phyloP scores from a whole-genome alignment of 2,797 vertebrate genomes.

The Tamandua tetradactyla region DNA sequence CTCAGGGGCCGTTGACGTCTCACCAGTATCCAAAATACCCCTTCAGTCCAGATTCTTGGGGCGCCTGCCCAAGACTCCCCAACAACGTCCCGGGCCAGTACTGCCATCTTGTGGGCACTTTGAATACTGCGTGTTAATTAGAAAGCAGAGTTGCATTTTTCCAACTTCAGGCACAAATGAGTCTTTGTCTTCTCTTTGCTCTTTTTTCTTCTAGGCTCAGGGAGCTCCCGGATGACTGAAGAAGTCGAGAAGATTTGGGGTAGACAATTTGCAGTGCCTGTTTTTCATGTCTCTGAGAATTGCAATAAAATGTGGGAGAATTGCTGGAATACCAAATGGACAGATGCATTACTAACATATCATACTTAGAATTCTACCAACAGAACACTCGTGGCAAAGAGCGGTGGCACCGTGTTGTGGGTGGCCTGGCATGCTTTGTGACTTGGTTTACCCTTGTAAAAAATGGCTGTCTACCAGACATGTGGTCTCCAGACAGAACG shows the following conservation, averaged over 20 bases:
- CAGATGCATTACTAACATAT: background rate
- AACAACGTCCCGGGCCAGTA: background rate
- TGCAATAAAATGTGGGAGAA: slow-evolving; percentile 7
- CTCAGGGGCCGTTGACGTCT: background rate
- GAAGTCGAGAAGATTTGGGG: background rate
- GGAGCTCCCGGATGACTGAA: background rate
- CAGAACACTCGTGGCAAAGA: background rate
- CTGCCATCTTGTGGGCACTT: slow-evolving; percentile 64
- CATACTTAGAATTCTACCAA: background rate
- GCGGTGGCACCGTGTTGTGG: background rate
- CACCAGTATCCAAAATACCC: background rate
- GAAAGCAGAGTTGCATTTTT: slow-evolving; percentile 65
- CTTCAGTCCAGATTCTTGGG: background rate
- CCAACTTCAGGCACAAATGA: slow-evolving; percentile 65
- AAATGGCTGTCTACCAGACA: background rate
- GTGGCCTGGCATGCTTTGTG: background rate
- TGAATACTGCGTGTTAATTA: background rate
- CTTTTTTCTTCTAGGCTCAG: background rate
- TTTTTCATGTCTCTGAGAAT: background rate
- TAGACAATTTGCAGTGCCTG: background rate
- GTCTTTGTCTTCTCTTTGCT: background rate
- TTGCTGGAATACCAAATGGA: slow-evolving; percentile 3
- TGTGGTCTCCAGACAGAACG: background rate
- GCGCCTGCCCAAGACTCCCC: background rate
- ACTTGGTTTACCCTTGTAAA: background rate